phyloP scores from a whole-genome alignment of 2,113 vertebrate genomes.

The Psophia crepitans region DNA sequence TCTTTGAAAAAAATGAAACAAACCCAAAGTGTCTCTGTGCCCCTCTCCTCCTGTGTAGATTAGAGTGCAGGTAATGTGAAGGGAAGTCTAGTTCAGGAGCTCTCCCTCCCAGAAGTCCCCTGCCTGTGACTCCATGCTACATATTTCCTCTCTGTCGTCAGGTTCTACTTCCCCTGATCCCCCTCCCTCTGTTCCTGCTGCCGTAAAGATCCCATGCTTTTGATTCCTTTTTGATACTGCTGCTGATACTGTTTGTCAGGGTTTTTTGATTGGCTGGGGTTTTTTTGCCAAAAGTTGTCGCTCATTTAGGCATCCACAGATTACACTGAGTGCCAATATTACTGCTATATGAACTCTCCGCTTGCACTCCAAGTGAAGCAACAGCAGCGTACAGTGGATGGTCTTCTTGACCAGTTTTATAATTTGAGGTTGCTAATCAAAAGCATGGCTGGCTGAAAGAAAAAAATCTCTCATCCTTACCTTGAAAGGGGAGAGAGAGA shows the following conservation, averaged over 20 bases:
- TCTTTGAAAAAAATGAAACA: not conserved
- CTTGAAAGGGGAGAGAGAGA: not conserved
- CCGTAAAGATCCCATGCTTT: not conserved
- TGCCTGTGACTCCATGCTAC: accelerated
- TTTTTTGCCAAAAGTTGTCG: accelerated
- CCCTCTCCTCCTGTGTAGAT: not conserved
- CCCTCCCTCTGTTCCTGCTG: accelerated
- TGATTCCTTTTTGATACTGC: not conserved
- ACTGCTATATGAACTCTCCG: not conserved
- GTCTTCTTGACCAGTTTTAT: not conserved
- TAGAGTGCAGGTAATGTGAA: not conserved
- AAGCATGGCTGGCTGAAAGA: not conserved
- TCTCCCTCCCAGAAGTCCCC: not conserved
- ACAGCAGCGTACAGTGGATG: accelerated
- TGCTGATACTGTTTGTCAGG: not conserved
- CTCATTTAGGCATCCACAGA: not conserved
- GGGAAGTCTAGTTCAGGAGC: not conserved
- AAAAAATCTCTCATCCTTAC: not conserved
- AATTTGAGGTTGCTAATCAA: not conserved
- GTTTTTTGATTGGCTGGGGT: not conserved
- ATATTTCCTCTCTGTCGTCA: accelerated
- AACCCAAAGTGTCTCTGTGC: not conserved
- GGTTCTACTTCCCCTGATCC: not conserved
- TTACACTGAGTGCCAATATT: not conserved
- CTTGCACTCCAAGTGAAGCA: not conserved